Conservation (phyloP, 2,113 vertebrate species). For the Heterochromis multidens region DNA sequence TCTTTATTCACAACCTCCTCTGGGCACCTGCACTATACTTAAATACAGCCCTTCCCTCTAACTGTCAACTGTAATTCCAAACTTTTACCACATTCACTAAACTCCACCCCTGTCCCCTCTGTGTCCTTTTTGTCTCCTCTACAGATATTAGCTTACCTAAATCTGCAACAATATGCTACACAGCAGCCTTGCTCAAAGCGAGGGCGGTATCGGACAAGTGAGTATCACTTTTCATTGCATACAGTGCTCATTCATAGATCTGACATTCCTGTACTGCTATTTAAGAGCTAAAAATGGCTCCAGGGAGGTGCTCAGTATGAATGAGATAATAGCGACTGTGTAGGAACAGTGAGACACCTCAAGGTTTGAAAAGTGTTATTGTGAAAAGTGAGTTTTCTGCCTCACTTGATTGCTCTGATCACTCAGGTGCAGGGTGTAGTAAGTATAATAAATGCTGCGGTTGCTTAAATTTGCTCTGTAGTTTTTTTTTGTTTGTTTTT, state of each 20-base stretch:
- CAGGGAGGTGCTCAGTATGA: background rate
- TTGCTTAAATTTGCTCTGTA: background rate
- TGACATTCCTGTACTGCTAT: background rate
- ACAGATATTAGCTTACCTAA: constrained; percentile 99
- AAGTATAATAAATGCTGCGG: background rate
- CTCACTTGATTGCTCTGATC: background rate
- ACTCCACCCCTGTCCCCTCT: background rate
- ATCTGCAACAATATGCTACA: constrained; percentile 99
- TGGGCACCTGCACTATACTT: background rate
- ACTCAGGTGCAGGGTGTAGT: background rate
- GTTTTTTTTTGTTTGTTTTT: too few relatives aligned
- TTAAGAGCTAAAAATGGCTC: background rate
- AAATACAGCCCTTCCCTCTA: background rate
- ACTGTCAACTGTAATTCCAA: background rate
- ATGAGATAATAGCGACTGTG: background rate
- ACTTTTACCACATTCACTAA: background rate
- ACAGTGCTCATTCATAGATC: background rate
- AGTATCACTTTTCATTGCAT: constrained; percentile 66
- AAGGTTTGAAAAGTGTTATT: background rate
- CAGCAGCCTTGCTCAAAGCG: constrained; percentile 97
- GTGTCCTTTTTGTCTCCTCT: constrained; percentile 51
- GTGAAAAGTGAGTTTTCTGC: background rate
- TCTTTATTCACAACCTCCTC: background rate
- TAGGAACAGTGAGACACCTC: background rate
- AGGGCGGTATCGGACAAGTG: constrained; percentile 99